A percentile compares a stretch with the other conserved stretches of the same genome.
These are phyloP conservation scores for Achlya flavicornis DNA, from an alignment of 2,888 invertebrate species.

Conservation along the genomic window DNA sequence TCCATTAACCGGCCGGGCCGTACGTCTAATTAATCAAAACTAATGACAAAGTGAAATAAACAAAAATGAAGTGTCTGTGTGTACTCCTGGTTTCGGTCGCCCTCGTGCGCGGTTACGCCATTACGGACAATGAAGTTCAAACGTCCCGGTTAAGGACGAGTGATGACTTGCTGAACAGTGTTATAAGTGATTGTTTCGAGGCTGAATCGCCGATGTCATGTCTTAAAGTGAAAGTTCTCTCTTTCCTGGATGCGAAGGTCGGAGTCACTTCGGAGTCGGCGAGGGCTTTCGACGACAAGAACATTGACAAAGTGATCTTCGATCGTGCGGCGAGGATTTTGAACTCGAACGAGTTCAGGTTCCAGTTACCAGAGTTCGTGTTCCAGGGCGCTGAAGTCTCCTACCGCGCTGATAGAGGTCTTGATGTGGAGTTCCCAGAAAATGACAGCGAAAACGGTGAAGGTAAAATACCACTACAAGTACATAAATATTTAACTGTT, in stretches of 20 bases:
- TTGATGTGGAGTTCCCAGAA: slow-evolving; percentile 85
- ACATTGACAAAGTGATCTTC: slow-evolving; percentile 89
- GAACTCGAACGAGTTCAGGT: slow-evolving; percentile 88
- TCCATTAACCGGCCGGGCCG: slow-evolving; percentile 76
- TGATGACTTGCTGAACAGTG: slow-evolving; percentile 88
- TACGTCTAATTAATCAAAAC: slow-evolving; percentile 77
- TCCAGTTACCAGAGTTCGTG: slow-evolving; percentile 88
- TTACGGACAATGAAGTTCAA: slow-evolving; percentile 83
- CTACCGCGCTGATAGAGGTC: slow-evolving; percentile 86
- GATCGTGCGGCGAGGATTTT: slow-evolving; percentile 88
- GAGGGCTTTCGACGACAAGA: slow-evolving; percentile 84
- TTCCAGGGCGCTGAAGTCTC: slow-evolving; percentile 87
- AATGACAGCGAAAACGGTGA: slow-evolving; percentile 78
- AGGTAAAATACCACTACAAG: slow-evolving; percentile 63
- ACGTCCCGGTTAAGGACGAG: slow-evolving; percentile 84
- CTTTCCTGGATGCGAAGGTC: slow-evolving; percentile 88
- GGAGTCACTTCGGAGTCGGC: slow-evolving; percentile 85
- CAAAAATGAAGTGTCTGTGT: slow-evolving; percentile 79
- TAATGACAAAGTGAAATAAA: slow-evolving; percentile 73
- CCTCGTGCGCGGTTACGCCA: slow-evolving; percentile 75
- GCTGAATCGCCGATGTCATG: slow-evolving; percentile 87
- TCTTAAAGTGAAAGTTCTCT: slow-evolving; percentile 90
- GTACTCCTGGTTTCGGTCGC: slow-evolving; percentile 80
- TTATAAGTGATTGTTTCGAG: slow-evolving; percentile 89
- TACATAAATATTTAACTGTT: not conserved